Evolutionary conservation across 1,140 invertebrate species (phyloP).

Genomic region (Teleogryllus occipitalis): DNA sequence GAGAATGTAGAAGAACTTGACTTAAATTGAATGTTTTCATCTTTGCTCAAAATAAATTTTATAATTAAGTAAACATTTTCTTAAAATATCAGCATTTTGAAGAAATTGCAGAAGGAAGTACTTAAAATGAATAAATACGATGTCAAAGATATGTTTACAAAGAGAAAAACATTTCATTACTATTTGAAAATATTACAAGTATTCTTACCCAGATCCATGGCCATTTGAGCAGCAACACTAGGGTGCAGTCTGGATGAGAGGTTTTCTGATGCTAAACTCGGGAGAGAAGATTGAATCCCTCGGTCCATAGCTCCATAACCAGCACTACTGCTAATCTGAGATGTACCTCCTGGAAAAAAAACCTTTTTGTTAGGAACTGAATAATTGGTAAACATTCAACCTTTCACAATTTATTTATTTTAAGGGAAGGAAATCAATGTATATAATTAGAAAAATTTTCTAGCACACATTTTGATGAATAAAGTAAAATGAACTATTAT

Average conservation of each 20-base stretch:
- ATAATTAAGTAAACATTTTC: neutral
- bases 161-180: no score
- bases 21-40: neutral
- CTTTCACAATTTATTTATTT: no score
- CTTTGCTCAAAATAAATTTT: neutral
- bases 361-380: no score
- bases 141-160: no score
- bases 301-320: slow-evolving; percentile 34
- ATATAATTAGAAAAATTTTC: no score
- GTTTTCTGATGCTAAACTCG: slow-evolving; percentile 33
- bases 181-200: no score
- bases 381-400: no score
- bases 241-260: neutral
- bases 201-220: slow-evolving; percentile 9
- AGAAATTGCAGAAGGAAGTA: neutral
- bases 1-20: neutral
- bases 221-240: neutral
- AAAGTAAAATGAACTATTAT: no score
- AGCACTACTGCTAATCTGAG: neutral
- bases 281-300: slow-evolving; percentile 42
- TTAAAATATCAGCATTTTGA: neutral
- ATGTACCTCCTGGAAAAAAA: neutral
- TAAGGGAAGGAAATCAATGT: no score
- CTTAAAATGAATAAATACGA: no score
- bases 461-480: no score